Evolutionary conservation across 2,113 vertebrate genomes (phyloP), one percentile per base, ranked within the genome.

Genomic region (Xyrauchen texanus): DNA sequence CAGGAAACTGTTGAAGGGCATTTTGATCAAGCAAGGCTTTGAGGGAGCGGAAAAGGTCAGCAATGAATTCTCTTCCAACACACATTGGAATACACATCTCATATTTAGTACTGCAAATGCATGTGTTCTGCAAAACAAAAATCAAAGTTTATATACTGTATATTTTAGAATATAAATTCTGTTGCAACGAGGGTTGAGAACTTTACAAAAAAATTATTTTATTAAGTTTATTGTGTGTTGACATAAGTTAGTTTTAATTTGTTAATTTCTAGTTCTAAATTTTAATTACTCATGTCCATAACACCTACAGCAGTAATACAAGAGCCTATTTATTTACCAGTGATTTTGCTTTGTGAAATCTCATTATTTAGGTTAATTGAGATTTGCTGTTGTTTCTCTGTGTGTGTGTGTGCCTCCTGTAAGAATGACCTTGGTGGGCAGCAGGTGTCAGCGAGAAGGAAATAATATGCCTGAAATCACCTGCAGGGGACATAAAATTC

Each of bases 31-130:
- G 83, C 68, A 69, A 88, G 87, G 91, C 90, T 87, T 88, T 67
- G 65, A 90, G 86, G 85, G 85, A 87, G 84, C 70, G 77, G 15
- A 82, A 89, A 93, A 92, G 92, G 91, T 92, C 91, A 92, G 52
- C 57, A 81, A 57, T 55, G 63, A 76, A 55, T 34, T 34, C 21
- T 34, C 21, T 34, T 34, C 21, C 21, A 34, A 21, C 15, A 15
- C 21, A 62, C 7, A 13, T 51, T 62, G 67, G 51, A 47, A 73
- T 78, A 79, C 11, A 85, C 84, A 88, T 85, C 81, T 88, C 87
- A 84, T 74, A 61, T 85, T 68, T 10, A 6, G 15, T 47, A 52
- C 68, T 21, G 45, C 57, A 65, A 76, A 76, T 68, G 57, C 47
- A 44, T 4, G 58, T 51, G 46, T n/a, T 21, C 4, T 7, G 7